phyloP scores from a whole-genome alignment of 2,888 invertebrate genomes.

The Pammene aurita region DNA sequence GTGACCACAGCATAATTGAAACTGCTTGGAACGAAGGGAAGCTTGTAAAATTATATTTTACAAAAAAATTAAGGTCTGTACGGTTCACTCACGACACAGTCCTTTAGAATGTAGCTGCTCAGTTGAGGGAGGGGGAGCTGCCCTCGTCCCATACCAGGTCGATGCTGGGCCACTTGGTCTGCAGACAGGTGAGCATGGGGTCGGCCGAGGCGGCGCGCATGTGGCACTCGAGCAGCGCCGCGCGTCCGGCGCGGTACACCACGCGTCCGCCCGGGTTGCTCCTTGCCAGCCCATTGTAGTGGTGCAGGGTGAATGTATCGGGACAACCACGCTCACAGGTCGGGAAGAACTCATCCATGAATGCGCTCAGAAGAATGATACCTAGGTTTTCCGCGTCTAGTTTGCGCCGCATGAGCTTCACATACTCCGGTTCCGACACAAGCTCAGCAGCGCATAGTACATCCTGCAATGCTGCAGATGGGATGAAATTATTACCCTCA shows the following conservation, averaged over 20 bases:
- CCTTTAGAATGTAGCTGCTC: conserved; percentile 19
- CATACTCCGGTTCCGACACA: conserved; percentile 95
- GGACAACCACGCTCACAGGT: conserved; percentile 91
- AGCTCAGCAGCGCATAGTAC: conserved; percentile 91
- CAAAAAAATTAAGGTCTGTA: conserved; percentile 49
- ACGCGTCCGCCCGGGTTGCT: conserved; percentile 91
- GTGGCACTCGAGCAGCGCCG: conserved; percentile 93
- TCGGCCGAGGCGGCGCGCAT: conserved; percentile 92
- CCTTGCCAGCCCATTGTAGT: conserved; percentile 95
- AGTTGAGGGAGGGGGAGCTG: conserved; percentile 92
- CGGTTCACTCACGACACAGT: conserved; percentile 43
- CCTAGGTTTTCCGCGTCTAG: conserved; percentile 95
- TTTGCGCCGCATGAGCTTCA: conserved; percentile 94
- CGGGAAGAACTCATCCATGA: conserved; percentile 98
- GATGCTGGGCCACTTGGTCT: conserved; percentile 98
- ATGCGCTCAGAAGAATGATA: conserved; percentile 93
- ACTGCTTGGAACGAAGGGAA: conserved; percentile 41
- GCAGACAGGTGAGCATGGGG: conserved; percentile 94
- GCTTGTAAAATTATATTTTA: conserved; percentile 59
- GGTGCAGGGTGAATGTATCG: conserved; percentile 93
- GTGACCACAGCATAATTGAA: conserved; percentile 43
- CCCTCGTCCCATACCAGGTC: conserved; percentile 94
- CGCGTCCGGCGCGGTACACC: conserved; percentile 90
- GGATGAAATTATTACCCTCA: conserved; percentile 96
- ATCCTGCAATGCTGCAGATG: conserved; percentile 90